Evolutionary conservation across 2,113 vertebrate genomes (phyloP), one percentile per base, ranked within the genome.

Genomic region (Cryptotis parvus): DNA sequence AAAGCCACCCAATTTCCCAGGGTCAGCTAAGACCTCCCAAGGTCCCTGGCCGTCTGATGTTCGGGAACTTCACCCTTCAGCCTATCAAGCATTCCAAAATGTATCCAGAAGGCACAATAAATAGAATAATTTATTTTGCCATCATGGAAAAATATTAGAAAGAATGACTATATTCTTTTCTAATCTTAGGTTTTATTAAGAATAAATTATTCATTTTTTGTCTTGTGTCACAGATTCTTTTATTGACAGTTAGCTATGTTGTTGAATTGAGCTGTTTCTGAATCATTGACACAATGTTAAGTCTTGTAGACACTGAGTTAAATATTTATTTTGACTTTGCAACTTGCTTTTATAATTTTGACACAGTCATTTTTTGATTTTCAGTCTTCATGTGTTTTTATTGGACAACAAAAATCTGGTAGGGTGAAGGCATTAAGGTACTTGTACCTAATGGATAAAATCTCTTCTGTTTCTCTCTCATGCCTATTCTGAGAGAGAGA

Each of bases 281-380:
- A 89, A 77, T 35, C 33, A 81, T 27, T 76, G 61, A 77, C n/a
- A 41, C 20, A n/a, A 24, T 82, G 55, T 37, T 77, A 85, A 77
- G 26, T 66, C 89, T 94, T 95, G 49, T 81, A 49, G 80, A 58
- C 49, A 6, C 7, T 58, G 61, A 70, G 22, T 92, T 77, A 93
- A 95, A 87, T 35, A 84, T 41, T 89, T 63, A 91, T 87, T 96
- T 93, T 95, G 58, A 55, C 87, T 88, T 95, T 66, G 29, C 20
- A 80, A 24, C 90, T 92, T 74, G 33, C 55, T 66, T 72, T 87
- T 66, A 15, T 75, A 70, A 70, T 83, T 87, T 92, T 39, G 66
- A 41, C 33, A 39, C 72, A 86, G 12, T 80, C 35, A 45, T 43
- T 92, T 80, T 80, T 79, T 68, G 73, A 9, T 16, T 90, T 83